Percentiles rank a stretch among this genome's conserved stretches.
Conservation (phyloP, 2,888 invertebrate genomes). For the Clunio marinus region DNA sequence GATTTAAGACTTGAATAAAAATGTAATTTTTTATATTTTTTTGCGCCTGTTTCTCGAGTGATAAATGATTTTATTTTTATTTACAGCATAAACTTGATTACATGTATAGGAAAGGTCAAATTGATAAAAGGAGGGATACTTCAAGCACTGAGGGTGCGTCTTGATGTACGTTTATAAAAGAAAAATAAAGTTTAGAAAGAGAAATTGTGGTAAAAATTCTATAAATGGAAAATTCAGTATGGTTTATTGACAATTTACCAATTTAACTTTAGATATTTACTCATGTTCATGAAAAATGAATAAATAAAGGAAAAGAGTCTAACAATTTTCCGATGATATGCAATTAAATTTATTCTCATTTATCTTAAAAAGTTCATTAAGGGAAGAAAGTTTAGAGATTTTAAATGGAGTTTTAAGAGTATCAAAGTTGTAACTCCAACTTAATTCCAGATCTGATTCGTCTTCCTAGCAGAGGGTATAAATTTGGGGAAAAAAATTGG, state of each 20-base stretch:
- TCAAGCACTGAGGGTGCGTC: slow-evolving; percentile 6
- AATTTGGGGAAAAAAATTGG: too few relatives aligned
- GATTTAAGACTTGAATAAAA: slow-evolving; percentile 39
- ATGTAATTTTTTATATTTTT: slow-evolving; percentile 37
- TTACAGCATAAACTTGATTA: slow-evolving; percentile 39
- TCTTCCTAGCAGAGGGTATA: too few relatives aligned
- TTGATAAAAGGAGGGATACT: slow-evolving; percentile 30
- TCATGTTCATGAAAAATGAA: too few relatives aligned
- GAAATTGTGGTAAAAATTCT: slow-evolving; percentile 24
- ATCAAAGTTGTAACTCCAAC: too few relatives aligned
- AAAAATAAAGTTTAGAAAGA: slow-evolving; percentile 29
- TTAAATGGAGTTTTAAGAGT: too few relatives aligned
- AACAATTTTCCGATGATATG: too few relatives aligned
- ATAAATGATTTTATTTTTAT: slow-evolving; percentile 39
- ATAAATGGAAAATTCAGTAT: slow-evolving; percentile 10
- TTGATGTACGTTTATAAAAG: slow-evolving; percentile 15
- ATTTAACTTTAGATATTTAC: background rate
- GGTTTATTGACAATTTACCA: slow-evolving; percentile 30
- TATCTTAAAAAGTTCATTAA: too few relatives aligned
- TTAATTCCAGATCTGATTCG: too few relatives aligned
- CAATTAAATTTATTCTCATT: too few relatives aligned
- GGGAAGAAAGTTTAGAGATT: too few relatives aligned
- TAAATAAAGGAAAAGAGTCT: background rate
- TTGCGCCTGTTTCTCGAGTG: slow-evolving; percentile 23
- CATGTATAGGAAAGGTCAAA: slow-evolving; percentile 37